These are phyloP conservation scores for Drosophila arizonae DNA, from an alignment of 1,140 invertebrate species.

Conservation along the genomic window DNA sequence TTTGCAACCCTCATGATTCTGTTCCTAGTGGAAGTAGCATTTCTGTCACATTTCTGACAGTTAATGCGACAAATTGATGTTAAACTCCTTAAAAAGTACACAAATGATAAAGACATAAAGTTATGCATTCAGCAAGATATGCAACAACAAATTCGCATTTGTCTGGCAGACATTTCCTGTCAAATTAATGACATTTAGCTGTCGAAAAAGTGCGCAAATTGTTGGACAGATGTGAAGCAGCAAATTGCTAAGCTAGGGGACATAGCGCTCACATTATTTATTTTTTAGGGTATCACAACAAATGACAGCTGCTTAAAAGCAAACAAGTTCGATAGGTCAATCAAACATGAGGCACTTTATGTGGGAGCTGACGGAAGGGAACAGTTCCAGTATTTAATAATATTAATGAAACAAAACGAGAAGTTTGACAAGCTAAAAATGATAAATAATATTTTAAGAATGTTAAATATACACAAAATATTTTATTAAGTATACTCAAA, in stretches of 20 bases:
- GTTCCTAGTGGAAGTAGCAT: slow-evolving; percentile 1
- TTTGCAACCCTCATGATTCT: background rate
- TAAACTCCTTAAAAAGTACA: background rate
- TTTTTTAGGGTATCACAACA: slow-evolving; percentile 16
- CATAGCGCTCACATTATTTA: background rate
- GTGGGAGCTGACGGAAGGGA: background rate
- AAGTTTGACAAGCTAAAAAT: too few relatives aligned
- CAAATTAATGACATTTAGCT: slow-evolving; percentile 75
- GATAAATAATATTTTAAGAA: too few relatives aligned
- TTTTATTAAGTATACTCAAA: too few relatives aligned
- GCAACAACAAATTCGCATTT: slow-evolving; percentile 59
- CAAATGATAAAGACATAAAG: slow-evolving; percentile 29
- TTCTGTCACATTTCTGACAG: slow-evolving; percentile 25
- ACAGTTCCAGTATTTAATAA: background rate
- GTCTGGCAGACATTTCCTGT: slow-evolving; percentile 66
- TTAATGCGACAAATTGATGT: slow-evolving; percentile 60
- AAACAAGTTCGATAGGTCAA: slow-evolving; percentile 26
- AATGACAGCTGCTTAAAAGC: slow-evolving; percentile 21
- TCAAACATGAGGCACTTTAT: background rate
- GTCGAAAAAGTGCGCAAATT: slow-evolving; percentile 64
- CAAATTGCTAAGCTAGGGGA: slow-evolving; percentile 2
- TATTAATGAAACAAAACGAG: too few relatives aligned
- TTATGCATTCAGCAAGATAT: slow-evolving; percentile 50
- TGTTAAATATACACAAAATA: too few relatives aligned
- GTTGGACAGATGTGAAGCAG: slow-evolving; percentile 29